Percentiles rank a stretch among this genome's conserved stretches.
Conservation (phyloP, 2,113 vertebrate species). For the Tretioscincus oriximinensis region DNA sequence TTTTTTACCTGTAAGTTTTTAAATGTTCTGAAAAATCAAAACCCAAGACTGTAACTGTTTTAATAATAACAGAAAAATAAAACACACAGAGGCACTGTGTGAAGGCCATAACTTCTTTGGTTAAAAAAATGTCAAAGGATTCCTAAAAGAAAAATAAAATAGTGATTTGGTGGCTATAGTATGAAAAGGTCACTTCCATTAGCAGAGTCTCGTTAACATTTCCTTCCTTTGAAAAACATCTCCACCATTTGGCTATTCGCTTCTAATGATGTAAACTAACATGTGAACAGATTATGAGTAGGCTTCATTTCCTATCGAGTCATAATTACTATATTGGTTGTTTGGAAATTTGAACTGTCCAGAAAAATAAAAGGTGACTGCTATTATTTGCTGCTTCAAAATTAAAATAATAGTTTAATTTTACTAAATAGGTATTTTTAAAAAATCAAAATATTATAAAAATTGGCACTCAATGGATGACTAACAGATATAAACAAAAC, state of each 20-base stretch:
- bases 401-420: no score
- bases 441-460: not conserved
- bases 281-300: no score
- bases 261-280: no score
- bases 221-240: not conserved
- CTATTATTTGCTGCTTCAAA: not conserved
- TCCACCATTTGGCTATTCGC: not conserved
- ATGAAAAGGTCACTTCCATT: no score
- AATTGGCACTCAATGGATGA: not conserved
- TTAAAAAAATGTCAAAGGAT: not conserved
- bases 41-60: no score
- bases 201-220: not conserved
- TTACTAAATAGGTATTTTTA: not conserved
- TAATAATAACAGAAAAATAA: not conserved
- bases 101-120: not conserved
- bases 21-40: no score
- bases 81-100: no score
- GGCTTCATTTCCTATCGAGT: no score
- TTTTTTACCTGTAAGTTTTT: no score
- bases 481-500: not conserved
- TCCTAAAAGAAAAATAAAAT: no score
- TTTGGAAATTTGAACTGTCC: not conserved
- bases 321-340: no score
- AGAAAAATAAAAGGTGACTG: not conserved
- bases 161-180: no score